Evolutionary conservation across 2,888 invertebrate species (phyloP).

Genomic region (Corythucha ciliata): DNA sequence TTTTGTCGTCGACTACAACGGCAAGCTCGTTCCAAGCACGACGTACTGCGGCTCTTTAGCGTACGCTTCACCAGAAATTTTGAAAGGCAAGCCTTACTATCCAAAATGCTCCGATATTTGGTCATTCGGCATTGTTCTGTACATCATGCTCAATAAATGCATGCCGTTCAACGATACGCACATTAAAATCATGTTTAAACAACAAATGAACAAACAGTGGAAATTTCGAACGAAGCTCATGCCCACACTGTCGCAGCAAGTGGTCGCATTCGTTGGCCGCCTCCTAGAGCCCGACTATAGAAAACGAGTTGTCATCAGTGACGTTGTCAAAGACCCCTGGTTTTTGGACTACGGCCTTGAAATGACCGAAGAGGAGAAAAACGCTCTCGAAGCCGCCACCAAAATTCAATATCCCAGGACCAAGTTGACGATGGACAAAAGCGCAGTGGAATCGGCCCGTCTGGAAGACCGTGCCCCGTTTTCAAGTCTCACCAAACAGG

Average conservation of each 20-base stretch:
- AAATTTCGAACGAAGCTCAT: slow-evolving; percentile 44
- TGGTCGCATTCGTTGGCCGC: slow-evolving; percentile 32
- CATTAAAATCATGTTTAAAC: slow-evolving; percentile 59
- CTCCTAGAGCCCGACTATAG: slow-evolving; percentile 53
- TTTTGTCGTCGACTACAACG: slow-evolving; percentile 27
- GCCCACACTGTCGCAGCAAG: slow-evolving; percentile 43
- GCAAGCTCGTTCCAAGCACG: slow-evolving; percentile 52
- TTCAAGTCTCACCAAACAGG: too few species aligned
- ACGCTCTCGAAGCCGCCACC: slow-evolving; percentile 13
- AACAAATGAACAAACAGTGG: slow-evolving; percentile 57
- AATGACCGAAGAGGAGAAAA: slow-evolving; percentile 22
- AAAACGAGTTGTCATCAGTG: slow-evolving; percentile 50
- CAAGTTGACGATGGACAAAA: too few species aligned
- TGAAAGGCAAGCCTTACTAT: slow-evolving; percentile 62
- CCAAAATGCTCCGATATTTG: slow-evolving; percentile 67
- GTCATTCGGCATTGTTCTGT: slow-evolving; percentile 70
- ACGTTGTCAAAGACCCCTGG: slow-evolving; percentile 51
- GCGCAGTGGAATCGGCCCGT: too few species aligned
- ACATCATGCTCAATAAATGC: slow-evolving; percentile 72
- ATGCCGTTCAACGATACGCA: slow-evolving; percentile 75
- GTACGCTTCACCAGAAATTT: slow-evolving; percentile 78
- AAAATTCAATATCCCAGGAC: too few species aligned
- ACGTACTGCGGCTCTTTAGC: slow-evolving; percentile 83
- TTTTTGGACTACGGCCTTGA: slow-evolving; percentile 40
- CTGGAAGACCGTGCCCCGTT: too few species aligned